A percentile compares a stretch with the other conserved stretches of the same genome.
Conservation (phyloP, 30 jellyfish, hydroid and myxozoan genomes). For the Hydra vulgaris region DNA sequence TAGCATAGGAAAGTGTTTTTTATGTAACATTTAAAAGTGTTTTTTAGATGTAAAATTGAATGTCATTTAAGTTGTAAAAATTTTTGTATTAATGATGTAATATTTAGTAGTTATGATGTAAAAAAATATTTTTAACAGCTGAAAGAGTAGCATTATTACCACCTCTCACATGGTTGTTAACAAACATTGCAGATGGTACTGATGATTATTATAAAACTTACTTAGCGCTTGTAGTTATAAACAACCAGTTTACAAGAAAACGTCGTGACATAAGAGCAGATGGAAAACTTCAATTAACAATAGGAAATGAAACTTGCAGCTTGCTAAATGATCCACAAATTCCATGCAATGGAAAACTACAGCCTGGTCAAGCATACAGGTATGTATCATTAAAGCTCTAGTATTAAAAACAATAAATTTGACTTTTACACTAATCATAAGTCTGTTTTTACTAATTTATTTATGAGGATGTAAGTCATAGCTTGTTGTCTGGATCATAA, state of each 20-base stretch:
- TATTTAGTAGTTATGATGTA: too few relatives aligned
- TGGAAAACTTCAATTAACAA: background rate
- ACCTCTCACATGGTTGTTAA: background rate
- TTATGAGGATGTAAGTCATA: too few relatives aligned
- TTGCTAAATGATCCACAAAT: background rate
- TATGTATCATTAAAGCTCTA: background rate
- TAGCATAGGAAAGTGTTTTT: too few relatives aligned
- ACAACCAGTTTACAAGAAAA: background rate
- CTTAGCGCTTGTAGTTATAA: background rate
- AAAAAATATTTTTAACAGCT: too few relatives aligned
- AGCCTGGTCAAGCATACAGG: background rate
- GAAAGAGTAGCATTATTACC: background rate
- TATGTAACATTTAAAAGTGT: background rate
- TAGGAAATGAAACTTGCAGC: background rate
- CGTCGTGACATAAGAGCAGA: conserved; percentile 9
- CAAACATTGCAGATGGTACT: conserved; percentile 2
- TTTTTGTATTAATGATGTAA: too few relatives aligned
- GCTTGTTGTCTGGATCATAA: too few relatives aligned
- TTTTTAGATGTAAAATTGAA: background rate
- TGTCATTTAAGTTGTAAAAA: conserved; percentile 1
- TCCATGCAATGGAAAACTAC: background rate
- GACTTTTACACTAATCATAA: too few relatives aligned
- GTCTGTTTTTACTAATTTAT: too few relatives aligned
- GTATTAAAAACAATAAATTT: too few relatives aligned
- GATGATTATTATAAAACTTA: conserved; percentile 8